Evolutionary conservation across 2,888 invertebrate genomes (phyloP), one percentile per base, ranked within the genome.

Genomic region (Eupeodes luniger): DNA sequence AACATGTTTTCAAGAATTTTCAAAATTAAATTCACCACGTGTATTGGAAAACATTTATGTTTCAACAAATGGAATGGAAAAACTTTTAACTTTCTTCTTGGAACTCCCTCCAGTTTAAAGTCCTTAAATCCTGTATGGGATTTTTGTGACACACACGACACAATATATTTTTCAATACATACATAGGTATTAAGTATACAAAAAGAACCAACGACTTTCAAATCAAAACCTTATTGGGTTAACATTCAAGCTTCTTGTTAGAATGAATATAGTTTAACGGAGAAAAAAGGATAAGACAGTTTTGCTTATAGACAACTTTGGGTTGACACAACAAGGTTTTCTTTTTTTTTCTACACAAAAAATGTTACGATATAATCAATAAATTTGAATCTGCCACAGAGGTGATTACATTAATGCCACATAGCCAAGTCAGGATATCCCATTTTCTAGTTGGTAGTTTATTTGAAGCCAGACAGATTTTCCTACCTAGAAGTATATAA

Each of bases 381-480:
- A 70, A 70, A 70, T 70, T 70, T 70, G 70, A 70, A 83, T 72
- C 19, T 27, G 64, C 51, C 77, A 82, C 62, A 66, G 55, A 62
- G 53, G 67, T 77, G 77, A 70, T 70, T 77, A 72, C 70, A 64
- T 49, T 82, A 82, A 82, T 82, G 70, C 70, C 77, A 11, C 47
- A 74, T 14, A 55, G 40, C 36, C 69, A 53, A 70, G 55, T 70
- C 70, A 34, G 27, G 40, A 40, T 40, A 40, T 9, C 40, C 9
- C 40, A 40, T 40, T 7, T 27, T 34, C 27, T 11, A 10, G 7
- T 36, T 53, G 51, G 34, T 51, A 53, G 53, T 55, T 19, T 51
- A 40, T 57, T 47, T 40, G 44, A 47, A 74, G 57, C 47, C 57
- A 72, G 49, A 61, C 27, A 72, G 40, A 47, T 34, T 27, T 27